These are phyloP conservation scores for Ciconia nigra DNA, from an alignment of 2,797 vertebrate species.

Conservation along the genomic window DNA sequence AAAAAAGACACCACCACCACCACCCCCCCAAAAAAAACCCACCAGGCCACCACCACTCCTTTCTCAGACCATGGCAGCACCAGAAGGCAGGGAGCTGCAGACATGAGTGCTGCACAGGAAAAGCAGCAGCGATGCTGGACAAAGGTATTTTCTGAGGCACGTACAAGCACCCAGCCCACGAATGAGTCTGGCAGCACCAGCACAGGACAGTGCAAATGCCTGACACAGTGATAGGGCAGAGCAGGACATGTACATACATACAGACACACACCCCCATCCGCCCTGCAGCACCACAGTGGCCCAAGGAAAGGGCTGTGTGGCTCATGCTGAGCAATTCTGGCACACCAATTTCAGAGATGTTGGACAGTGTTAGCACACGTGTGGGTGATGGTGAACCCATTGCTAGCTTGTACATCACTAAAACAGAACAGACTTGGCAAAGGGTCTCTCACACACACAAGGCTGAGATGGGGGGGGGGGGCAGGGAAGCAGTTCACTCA, in stretches of 20 bases:
- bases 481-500: not conserved
- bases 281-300: not conserved
- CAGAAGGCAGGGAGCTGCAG: not conserved
- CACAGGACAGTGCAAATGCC: not conserved
- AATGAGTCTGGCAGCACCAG: not conserved
- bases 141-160: not conserved
- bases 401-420: not conserved
- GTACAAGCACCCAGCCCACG: no score
- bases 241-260: rapidly evolving
- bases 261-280: rapidly evolving
- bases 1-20: not conserved
- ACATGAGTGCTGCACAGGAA: no score
- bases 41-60: not conserved
- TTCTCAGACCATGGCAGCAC: not conserved
- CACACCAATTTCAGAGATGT: not conserved
- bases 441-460: no score
- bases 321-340: not conserved
- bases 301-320: no score
- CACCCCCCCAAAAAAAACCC: not conserved
- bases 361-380: not conserved
- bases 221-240: not conserved
- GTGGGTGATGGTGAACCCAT: not conserved
- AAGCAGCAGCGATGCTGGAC: not conserved
- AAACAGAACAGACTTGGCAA: not conserved
- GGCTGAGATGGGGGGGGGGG: not conserved